Evolutionary conservation across 2,113 vertebrate genomes (phyloP).

Genomic region (Eulacestoma nigropectus): DNA sequence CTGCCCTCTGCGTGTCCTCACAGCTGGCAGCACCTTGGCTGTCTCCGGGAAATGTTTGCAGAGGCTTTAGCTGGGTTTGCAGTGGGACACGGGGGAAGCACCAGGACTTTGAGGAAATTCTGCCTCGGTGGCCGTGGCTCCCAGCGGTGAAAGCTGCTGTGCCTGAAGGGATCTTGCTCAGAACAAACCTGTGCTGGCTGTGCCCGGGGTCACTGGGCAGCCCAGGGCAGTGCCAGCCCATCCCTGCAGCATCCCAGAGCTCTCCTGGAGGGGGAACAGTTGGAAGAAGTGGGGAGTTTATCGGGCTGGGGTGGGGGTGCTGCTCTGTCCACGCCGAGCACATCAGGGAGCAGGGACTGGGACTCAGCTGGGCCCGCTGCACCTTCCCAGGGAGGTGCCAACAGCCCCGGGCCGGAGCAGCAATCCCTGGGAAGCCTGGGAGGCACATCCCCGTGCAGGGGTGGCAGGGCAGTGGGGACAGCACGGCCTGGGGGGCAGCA

Average conservation of each 20-base stretch:
- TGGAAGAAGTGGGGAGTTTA: not conserved
- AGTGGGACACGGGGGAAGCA: not conserved
- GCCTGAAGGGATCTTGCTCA: not conserved
- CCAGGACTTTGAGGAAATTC: not conserved
- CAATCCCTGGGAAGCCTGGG: not conserved
- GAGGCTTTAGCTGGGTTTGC: not conserved
- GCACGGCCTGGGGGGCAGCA: not conserved
- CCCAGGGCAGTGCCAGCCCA: not conserved
- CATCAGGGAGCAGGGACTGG: not conserved
- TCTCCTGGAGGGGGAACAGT: not conserved
- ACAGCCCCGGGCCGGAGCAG: not conserved
- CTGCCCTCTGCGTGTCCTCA: constrained; percentile 1
- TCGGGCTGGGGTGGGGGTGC: not conserved
- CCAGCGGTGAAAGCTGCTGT: not conserved
- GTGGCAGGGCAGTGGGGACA: not conserved
- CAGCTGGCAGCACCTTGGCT: not conserved
- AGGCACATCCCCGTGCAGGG: not conserved
- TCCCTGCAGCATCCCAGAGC: not conserved
- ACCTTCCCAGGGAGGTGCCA: not conserved
- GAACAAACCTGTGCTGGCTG: not conserved
- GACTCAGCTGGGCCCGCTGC: not conserved
- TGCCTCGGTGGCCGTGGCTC: not conserved
- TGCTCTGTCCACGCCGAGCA: not conserved
- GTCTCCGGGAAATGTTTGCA: not conserved
- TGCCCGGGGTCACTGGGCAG: not conserved